Base-by-base conservation (phyloP, 1,140 invertebrate species). In the Probaryconus sp. region DNA sequence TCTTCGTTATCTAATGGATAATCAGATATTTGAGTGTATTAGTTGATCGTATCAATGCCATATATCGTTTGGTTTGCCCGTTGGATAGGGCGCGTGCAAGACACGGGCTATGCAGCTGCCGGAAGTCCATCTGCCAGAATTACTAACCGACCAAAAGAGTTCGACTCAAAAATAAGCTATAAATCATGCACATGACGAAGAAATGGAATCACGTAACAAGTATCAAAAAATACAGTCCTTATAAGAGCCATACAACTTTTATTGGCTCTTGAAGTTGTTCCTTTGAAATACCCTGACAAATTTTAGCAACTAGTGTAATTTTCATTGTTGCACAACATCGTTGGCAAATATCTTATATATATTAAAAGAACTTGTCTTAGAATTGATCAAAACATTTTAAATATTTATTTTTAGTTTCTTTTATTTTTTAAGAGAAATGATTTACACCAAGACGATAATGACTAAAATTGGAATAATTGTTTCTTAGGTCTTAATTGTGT, bases 91-190 rank as follows among this genome's bases (percentile, higher is more conserved):
- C 79, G 81, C 81, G 81, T 83, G 81, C 79, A 81, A 81, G 78
- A 81, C 78, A 77, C 74, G 69, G 51, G 71, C 76, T 72, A 80
- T 42, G 71, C 81, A 83, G 81, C 81, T 83, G 81, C 81, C 81
- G 81, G 82, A 83, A 83, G 79, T 81, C 81, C 82, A 83, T 82
- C 82, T 82, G 82, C 81, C 79, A 70, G 77, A 64, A 77, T 65
- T 81, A 80, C 76, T 80, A 79, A 76, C 74, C 79, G 71, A 74
- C 48, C 65, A 76, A 67, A 77, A 74, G 51, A 77, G 79, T 73
- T 78, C 35, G 78, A 50, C 53, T 70, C 58, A 65, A 61, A 56
- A 53, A 63, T 63, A 13, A 21, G 5, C 10, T n/a, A 72, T 61
- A 67, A 67, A 58, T 68, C 40, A 63, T 68, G 9, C 20, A 56